Evolutionary conservation across 2,797 vertebrate genomes (phyloP).

Genomic region (Hemibagrus guttatus): DNA sequence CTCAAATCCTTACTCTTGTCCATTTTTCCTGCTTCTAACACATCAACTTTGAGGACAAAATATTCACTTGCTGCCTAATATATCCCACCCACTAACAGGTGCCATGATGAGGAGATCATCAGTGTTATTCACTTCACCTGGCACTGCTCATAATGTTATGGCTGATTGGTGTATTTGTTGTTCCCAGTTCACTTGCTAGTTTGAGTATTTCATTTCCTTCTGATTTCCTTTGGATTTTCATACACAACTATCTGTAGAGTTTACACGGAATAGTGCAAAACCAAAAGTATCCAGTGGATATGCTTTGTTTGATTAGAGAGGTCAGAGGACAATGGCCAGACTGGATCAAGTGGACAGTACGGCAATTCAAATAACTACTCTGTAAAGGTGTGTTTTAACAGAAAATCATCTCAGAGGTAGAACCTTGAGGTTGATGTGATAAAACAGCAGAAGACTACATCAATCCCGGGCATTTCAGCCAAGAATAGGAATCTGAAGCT

Average conservation of each 20-base stretch:
- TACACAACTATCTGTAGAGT: not conserved
- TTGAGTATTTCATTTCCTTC: not conserved
- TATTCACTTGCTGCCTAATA: no score
- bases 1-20: no score
- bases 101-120: no score
- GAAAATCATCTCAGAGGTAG: not conserved
- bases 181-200: no score
- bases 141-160: no score
- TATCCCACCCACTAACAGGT: no score
- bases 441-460: not conserved
- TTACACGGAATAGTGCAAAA: not conserved
- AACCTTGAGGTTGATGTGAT: not conserved
- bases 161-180: no score
- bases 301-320: not conserved
- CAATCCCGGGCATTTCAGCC: not conserved
- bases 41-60: no score
- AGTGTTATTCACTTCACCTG: no score
- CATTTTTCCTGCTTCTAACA: no score
- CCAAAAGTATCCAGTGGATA: not conserved
- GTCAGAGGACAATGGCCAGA: not conserved
- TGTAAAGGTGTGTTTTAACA: not conserved
- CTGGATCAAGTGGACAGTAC: not conserved
- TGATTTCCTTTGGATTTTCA: not conserved
- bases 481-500: not conserved
- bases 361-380: not conserved